A percentile compares a stretch with the other conserved stretches of the same genome.
Evolutionary conservation across 2,888 invertebrate species (phyloP).

Genomic region (Frankliniella intonsa): DNA sequence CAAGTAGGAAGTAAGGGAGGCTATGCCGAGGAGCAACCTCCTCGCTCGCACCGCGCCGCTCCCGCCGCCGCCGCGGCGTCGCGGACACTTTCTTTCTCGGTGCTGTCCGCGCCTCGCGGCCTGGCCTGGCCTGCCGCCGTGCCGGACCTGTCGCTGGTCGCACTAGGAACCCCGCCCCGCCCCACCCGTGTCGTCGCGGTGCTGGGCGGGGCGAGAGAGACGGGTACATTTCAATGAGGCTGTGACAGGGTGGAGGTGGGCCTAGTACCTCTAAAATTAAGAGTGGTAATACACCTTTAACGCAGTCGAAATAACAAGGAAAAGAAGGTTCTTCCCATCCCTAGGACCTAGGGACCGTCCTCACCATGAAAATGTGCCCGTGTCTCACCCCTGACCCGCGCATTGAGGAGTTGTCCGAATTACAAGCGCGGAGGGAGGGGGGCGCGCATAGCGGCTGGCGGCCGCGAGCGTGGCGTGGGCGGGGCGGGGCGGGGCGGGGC

Average conservation of each 20-base stretch:
- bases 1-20: too few relatives aligned
- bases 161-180: neutral
- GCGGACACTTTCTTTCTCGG: neutral
- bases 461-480: neutral
- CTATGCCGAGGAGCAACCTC: too few relatives aligned
- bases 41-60: too few relatives aligned
- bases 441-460: neutral
- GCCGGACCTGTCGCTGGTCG: neutral
- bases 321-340: too few relatives aligned
- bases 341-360: too few relatives aligned
- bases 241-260: neutral
- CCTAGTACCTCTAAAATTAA: too few relatives aligned
- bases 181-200: neutral
- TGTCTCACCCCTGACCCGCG: too few relatives aligned
- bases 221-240: conserved; percentile 1
- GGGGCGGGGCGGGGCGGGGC: neutral
- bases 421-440: neutral
- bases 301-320: too few relatives aligned
- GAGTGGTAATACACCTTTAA: too few relatives aligned
- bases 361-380: too few relatives aligned
- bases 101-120: neutral
- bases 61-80: too few relatives aligned
- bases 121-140: neutral
- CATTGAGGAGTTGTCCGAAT: neutral
- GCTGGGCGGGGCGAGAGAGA: neutral